A percentile compares a stretch with the other conserved stretches of the same genome.
These are phyloP conservation scores for Rhagophthalmus giganteus DNA, from an alignment of 2,888 invertebrate genomes.

Conservation along the genomic window DNA sequence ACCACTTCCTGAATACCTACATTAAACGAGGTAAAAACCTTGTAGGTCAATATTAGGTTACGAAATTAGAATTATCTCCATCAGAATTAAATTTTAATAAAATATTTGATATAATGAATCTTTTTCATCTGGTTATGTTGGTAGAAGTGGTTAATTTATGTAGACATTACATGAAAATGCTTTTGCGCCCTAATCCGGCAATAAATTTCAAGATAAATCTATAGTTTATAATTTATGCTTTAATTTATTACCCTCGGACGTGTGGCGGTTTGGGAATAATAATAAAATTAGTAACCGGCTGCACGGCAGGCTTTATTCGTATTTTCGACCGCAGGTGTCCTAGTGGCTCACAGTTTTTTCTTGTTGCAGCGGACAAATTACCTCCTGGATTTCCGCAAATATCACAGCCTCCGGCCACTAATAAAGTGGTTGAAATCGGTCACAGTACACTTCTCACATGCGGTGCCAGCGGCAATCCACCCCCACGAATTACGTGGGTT, in stretches of 20 bases:
- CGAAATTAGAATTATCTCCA: neutral
- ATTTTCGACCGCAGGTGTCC: neutral
- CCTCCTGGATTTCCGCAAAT: conserved; percentile 92
- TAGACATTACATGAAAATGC: conserved; percentile 41
- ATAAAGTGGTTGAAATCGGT: conserved; percentile 95
- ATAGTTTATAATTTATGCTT: conserved; percentile 44
- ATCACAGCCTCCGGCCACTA: conserved; percentile 83
- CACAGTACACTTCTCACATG: conserved; percentile 89
- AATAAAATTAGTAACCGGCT: conserved; percentile 9
- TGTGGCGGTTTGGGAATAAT: conserved; percentile 14
- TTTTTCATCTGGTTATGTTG: conserved; percentile 9
- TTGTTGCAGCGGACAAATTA: conserved; percentile 75
- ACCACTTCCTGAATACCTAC: too few species aligned
- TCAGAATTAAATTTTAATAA: conserved; percentile 12
- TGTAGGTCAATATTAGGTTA: too few species aligned
- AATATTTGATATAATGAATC: conserved; percentile 17
- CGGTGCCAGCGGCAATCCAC: conserved; percentile 82
- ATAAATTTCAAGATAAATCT: conserved; percentile 47
- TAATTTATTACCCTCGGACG: conserved; percentile 40
- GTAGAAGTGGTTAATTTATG: conserved; percentile 28
- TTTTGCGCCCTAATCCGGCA: conserved; percentile 43
- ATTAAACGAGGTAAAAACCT: too few species aligned
- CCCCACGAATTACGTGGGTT: conserved; percentile 87
- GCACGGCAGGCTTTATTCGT: neutral
- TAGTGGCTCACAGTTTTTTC: conserved; percentile 24